phyloP scores from a whole-genome alignment of 2,797 vertebrate genomes.

The Cephalopachus bancanus region DNA sequence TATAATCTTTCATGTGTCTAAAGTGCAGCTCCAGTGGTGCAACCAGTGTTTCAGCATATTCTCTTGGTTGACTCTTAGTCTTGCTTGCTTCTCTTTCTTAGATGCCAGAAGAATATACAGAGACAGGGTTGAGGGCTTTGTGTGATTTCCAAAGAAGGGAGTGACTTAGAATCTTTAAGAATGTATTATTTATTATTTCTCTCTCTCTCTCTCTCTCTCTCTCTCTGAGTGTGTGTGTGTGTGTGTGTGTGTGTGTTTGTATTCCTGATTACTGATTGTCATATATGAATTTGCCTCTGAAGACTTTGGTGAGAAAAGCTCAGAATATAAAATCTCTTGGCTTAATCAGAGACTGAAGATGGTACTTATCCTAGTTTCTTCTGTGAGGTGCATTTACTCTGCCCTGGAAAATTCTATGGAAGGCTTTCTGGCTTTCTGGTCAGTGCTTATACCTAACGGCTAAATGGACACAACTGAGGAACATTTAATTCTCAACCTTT shows the following conservation, averaged over 20 bases:
- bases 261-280: background rate
- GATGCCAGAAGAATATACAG: background rate
- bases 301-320: background rate
- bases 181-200: background rate
- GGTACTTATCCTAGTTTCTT: background rate
- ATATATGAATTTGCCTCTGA: background rate
- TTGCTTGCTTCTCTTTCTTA: background rate
- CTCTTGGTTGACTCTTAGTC: background rate
- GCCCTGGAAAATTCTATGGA: background rate
- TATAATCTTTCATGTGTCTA: background rate
- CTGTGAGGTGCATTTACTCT: background rate
- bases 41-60: background rate
- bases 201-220: no score
- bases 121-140: background rate
- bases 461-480: conserved; percentile 15
- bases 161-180: background rate
- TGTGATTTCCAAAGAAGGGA: background rate
- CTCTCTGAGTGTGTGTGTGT: no score
- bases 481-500: background rate
- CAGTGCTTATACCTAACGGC: background rate
- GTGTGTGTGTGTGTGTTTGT: no score
- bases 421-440: background rate
- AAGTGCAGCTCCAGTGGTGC: no score
- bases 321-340: background rate
- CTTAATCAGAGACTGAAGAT: background rate